Conservation (phyloP, 2,113 vertebrate species). For the Zapus hudsonius region DNA sequence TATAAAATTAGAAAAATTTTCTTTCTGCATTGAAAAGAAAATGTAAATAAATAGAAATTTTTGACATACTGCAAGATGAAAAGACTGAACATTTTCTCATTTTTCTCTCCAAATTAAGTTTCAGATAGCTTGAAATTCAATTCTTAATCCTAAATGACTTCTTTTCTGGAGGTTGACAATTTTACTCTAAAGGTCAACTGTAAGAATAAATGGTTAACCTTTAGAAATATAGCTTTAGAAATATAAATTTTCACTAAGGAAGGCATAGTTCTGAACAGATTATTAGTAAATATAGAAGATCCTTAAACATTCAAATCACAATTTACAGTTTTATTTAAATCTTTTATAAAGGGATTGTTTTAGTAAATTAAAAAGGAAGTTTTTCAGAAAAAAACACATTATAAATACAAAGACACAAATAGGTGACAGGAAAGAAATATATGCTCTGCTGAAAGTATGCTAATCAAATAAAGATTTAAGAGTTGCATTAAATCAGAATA, state of each 20-base stretch:
- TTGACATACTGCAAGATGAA: neutral
- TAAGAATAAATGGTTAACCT: constrained; percentile 42
- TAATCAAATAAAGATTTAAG: constrained; percentile 2
- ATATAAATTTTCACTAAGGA: constrained; percentile 22
- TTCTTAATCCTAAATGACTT: constrained; percentile 38
- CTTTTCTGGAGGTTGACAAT: constrained; percentile 42
- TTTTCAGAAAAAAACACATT: neutral
- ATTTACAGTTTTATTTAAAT: constrained; percentile 21
- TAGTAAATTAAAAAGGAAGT: neutral
- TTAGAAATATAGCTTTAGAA: constrained; percentile 14
- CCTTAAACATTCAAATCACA: neutral
- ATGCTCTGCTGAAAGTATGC: neutral
- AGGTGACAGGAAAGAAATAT: neutral
- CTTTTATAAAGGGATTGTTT: constrained; percentile 47
- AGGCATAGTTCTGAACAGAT: neutral
- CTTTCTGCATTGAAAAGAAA: constrained; percentile 20
- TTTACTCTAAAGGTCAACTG: constrained; percentile 36
- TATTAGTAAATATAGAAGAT: neutral
- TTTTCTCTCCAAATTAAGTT: constrained; percentile 46
- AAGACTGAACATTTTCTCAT: constrained; percentile 34
- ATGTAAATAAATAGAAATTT: constrained; percentile 3
- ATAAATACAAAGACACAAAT: neutral
- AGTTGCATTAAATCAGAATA: constrained; percentile 17
- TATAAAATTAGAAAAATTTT: constrained; percentile 4
- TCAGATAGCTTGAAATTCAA: constrained; percentile 23